Evolutionary conservation across 2,888 invertebrate species (phyloP).

Genomic region (Aphrophora alni): DNA sequence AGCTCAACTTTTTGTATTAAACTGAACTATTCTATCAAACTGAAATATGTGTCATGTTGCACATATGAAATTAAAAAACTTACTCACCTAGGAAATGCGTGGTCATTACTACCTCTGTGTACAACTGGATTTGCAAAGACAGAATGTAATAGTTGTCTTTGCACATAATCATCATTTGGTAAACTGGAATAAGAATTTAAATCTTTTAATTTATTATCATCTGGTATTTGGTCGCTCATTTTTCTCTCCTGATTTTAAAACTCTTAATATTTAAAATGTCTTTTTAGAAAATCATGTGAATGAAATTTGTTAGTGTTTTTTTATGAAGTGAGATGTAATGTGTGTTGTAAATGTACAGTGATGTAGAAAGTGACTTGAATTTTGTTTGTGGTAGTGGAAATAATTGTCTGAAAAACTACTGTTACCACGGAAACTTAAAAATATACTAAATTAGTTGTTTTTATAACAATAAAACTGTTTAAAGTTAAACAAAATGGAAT

Average conservation of each 20-base stretch:
- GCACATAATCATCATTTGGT: not conserved
- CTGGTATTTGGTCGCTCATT: not conserved
- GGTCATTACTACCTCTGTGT: constrained; percentile 24
- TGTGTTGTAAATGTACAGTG: not conserved
- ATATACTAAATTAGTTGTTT: too few relatives aligned
- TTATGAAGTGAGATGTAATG: not conserved
- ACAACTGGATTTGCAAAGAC: not conserved
- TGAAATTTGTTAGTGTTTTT: too few relatives aligned
- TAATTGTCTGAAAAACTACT: too few relatives aligned
- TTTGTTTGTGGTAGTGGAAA: too few relatives aligned
- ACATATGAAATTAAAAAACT: too few relatives aligned
- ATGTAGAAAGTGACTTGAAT: not conserved
- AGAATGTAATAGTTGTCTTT: not conserved
- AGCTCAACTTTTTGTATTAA: too few relatives aligned
- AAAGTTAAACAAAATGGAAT: too few relatives aligned
- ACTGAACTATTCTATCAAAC: too few relatives aligned
- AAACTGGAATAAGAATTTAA: not conserved
- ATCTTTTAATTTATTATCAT: not conserved
- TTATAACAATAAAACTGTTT: too few relatives aligned
- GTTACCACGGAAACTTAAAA: too few relatives aligned
- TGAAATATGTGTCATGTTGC: too few relatives aligned
- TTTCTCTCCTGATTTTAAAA: not conserved
- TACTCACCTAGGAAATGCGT: constrained; percentile 21
- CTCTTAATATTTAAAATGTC: not conserved
- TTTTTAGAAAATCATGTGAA: too few relatives aligned